These are phyloP conservation scores for Eptesicus fuscus DNA, from an alignment of 2,113 vertebrate species.

Conservation along the genomic window DNA sequence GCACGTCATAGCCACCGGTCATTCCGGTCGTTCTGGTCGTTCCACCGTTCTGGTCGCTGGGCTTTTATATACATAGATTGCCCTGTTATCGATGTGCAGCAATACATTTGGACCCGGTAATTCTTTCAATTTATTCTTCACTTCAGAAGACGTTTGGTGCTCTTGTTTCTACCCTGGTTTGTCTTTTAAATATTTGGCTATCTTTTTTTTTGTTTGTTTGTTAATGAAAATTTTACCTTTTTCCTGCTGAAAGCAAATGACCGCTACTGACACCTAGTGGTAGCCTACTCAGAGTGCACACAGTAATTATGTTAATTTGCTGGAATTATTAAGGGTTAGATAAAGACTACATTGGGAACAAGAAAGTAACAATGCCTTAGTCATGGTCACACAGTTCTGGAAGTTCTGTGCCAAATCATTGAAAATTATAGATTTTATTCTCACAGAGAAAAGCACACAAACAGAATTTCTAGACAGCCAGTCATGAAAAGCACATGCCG, in stretches of 20 bases:
- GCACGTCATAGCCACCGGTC: too few species aligned
- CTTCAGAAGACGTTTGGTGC: neutral
- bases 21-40: fast-evolving
- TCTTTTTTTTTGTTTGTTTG: neutral
- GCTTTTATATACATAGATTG: too few species aligned
- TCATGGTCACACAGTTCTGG: neutral
- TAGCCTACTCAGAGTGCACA: neutral
- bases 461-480: neutral
- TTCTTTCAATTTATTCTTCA: neutral
- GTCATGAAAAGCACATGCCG: neutral
- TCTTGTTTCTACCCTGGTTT: neutral
- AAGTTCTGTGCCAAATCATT: neutral
- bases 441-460: neutral
- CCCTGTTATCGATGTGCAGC: neutral
- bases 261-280: neutral
- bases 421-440: neutral
- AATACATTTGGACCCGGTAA: neutral
- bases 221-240: neutral
- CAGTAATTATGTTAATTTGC: neutral
- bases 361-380: neutral
- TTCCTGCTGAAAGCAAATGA: neutral
- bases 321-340: neutral
- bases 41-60: too few species aligned
- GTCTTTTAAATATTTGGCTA: neutral
- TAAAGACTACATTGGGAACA: neutral